These are phyloP conservation scores for Ginglymostoma cirratum DNA, from an alignment of 2,113 vertebrate species.

Conservation along the genomic window DNA sequence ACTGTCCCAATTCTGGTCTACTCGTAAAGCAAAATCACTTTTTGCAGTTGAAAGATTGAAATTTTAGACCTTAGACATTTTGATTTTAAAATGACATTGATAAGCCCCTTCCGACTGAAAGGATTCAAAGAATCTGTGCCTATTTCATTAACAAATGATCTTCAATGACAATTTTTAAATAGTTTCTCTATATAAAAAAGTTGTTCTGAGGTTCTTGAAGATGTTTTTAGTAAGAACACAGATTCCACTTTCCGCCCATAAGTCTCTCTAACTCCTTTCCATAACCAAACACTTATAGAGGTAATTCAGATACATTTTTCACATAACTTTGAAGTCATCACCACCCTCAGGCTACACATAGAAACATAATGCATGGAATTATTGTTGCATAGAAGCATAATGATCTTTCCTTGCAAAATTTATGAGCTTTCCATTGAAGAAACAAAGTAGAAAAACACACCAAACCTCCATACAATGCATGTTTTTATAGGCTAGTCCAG, in stretches of 20 bases:
- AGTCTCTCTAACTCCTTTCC: neutral
- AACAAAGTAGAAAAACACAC: neutral
- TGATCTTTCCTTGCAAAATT: neutral
- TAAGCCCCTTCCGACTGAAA: neutral
- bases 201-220: neutral
- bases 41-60: neutral
- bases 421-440: constrained; percentile 4
- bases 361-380: neutral
- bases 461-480: neutral
- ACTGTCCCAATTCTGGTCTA: neutral
- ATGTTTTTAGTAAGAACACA: neutral
- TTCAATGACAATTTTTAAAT: neutral
- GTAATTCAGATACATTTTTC: neutral
- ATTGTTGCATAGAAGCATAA: neutral
- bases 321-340: neutral
- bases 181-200: neutral
- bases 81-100: neutral
- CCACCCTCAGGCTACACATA: neutral
- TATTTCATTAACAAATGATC: neutral
- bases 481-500: neutral
- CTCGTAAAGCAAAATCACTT: neutral
- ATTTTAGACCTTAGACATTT: neutral
- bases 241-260: neutral
- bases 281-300: neutral
- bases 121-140: neutral